A percentile compares a stretch with the other conserved stretches of the same genome.
Evolutionary conservation across 2,888 invertebrate species (phyloP).

Genomic region (Ecdyonurus torrentis): DNA sequence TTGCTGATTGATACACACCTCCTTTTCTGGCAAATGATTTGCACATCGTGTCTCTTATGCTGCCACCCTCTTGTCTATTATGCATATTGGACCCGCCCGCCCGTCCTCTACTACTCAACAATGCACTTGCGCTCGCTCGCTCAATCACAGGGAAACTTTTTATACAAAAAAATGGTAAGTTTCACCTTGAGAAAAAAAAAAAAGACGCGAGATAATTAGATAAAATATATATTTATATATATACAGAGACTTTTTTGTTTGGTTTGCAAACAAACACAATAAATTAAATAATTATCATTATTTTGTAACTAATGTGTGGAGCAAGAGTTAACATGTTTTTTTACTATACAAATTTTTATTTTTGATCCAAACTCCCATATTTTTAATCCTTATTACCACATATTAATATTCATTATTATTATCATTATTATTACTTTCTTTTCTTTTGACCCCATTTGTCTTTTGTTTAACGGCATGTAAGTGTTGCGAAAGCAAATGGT

Average conservation of each 20-base stretch:
- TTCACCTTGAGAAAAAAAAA: slow-evolving; percentile 13
- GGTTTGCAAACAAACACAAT: neutral
- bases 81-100: slow-evolving; percentile 16
- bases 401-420: neutral
- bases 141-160: slow-evolving; percentile 17
- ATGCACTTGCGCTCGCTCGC: slow-evolving; percentile 13
- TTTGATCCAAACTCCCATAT: neutral
- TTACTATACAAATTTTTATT: neutral
- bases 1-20: slow-evolving; percentile 9
- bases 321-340: neutral
- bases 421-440: neutral
- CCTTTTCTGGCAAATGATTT: slow-evolving; percentile 1
- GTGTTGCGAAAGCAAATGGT: neutral
- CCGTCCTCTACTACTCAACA: slow-evolving; percentile 13
- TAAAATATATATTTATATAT: slow-evolving; percentile 13
- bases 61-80: slow-evolving; percentile 10
- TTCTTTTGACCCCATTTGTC: neutral
- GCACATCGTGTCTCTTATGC: slow-evolving; percentile 12
- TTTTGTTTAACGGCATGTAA: neutral
- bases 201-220: slow-evolving; percentile 9
- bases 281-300: neutral
- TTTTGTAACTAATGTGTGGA: neutral
- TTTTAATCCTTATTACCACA: neutral
- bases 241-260: slow-evolving; percentile 9
- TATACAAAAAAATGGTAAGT: slow-evolving; percentile 17